A percentile compares a stretch with the other conserved stretches of the same genome.
Evolutionary conservation across 2,113 vertebrate species (phyloP).

Genomic region (Sialia sialis): DNA sequence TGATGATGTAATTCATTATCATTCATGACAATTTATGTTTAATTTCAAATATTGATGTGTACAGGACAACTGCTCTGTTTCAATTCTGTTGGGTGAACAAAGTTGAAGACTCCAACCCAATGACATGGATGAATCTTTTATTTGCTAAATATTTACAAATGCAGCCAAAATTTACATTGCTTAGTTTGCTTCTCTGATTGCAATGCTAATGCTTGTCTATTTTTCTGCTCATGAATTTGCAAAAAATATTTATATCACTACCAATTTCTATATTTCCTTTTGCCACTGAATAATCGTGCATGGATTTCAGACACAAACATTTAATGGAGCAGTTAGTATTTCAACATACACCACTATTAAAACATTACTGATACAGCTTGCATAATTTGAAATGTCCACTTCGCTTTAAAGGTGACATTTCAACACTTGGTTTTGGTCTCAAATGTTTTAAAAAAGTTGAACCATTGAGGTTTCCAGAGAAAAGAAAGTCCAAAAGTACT

Average conservation of each 20-base stretch:
- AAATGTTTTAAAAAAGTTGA: not conserved
- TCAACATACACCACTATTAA: not conserved
- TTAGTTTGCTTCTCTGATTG: not conserved
- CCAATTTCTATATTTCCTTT: not conserved
- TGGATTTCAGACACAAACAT: not conserved
- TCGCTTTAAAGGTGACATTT: not conserved
- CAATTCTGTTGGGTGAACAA: not conserved
- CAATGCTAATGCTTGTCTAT: not conserved
- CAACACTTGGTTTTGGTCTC: not conserved
- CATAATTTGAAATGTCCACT: not conserved
- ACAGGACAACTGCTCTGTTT: not conserved
- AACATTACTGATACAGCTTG: not conserved
- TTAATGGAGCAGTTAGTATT: not conserved
- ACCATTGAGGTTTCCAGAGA: not conserved
- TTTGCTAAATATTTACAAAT: conserved; percentile 22
- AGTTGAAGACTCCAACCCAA: not conserved
- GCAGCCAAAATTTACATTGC: not conserved
- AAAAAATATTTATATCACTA: not conserved
- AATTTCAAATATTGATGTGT: not conserved
- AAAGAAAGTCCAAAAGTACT: not conserved
- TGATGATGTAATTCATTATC: not conserved
- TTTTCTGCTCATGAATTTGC: conserved; percentile 4
- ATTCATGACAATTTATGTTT: not conserved
- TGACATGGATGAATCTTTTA: not conserved
- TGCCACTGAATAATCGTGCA: not conserved